Evolutionary conservation across 2,797 vertebrate species (phyloP), one percentile per base, ranked within the genome.

Genomic region (Potorous gilbertii): DNA sequence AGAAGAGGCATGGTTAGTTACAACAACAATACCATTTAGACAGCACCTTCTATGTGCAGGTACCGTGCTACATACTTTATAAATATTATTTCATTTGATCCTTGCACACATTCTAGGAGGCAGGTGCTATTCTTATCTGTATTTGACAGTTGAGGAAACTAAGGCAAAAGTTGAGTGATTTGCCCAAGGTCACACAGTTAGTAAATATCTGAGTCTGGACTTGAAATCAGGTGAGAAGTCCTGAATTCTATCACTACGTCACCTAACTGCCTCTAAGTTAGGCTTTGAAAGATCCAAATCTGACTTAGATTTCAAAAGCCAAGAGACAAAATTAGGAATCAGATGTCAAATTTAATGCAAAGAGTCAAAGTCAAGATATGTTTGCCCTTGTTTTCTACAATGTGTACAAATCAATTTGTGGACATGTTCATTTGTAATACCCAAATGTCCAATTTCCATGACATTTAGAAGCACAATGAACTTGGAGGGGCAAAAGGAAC

Each of bases 391-490:
- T 21, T 81, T 46, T 46, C 40, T 4, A 46, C 21, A 46, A 81
- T 4, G 6, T 81, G 40, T 40, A 3, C 40, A 27, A 81, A 81
- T 81, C 74, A 81, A 46, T 46, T 24, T 81, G n/a, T 46, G 74
- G 74, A 81, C 74, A 46, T 46, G 66, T 81, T 46, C 18, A 81
- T 81, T 81, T 40, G 24, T 24, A 81, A 46, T 40, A 81, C 27
- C 40, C 74, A 81, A 40, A 81, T 3, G 27, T 46, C 40, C 40
- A 81, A 81, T 81, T 81, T 27, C 40, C 74, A 92, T 59, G 13
- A 96, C 89, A 94, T 40, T 91, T 46, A 46, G 40, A 93, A 54
- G 46, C 90, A 96, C 89, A 54, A n/a, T 31, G 3, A 50, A 66
- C 59, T n/a, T 95, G 50, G 56, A 91, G 2, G 40, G 9, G 40